Base-by-base conservation (phyloP, 1,140 invertebrate species). In the Aphidius ervi region DNA sequence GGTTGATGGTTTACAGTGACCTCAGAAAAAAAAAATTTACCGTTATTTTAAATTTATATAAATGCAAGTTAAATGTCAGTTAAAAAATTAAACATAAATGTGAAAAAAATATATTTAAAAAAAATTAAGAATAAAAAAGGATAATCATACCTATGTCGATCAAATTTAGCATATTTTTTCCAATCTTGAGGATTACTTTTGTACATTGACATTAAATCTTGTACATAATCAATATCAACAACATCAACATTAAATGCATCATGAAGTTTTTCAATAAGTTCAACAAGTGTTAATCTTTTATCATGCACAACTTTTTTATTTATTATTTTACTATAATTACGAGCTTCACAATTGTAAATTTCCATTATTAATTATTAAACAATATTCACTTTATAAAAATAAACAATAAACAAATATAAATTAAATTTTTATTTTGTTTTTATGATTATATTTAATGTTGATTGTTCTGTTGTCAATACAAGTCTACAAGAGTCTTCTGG, bases 111-210 rank as follows among this genome's bases (percentile, higher is more conserved):
- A 31, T 31, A 31, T 31, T 31, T 31, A 1, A 31, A 31, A 3
- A 31, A 31, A 56, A 58, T 50, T 40, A 2, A 48, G 16, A 56
- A 57, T 16, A 50, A 56, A 47, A 16, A 16, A 16, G 16, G 16
- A 16, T 42, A 8, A 23, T 76, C 75, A 85, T 81, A 95, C 93
- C 91, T 92, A 75, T 91, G 91, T 72, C 90, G 85, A 76, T 98
- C 95, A 73, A 94, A 98, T 75, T 97, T 97, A 9, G 95, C 95
- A 71, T 87, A 99, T 74, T 94, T 93, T 70, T 86, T 91, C 96
- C 96, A 99, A 52, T 99, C 95, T 7, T 83, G 81, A 0, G 88
- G 86, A 70, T 96, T 93, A 31, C 91, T 94, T 73, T 90, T 92
- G 78, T 98, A 98, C 0, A 86, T 82, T 0, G 83, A 72, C 88